A percentile compares a stretch with the other conserved stretches of the same genome.
phyloP scores from a whole-genome alignment of 2,888 invertebrate genomes.

The Seira musarum region DNA sequence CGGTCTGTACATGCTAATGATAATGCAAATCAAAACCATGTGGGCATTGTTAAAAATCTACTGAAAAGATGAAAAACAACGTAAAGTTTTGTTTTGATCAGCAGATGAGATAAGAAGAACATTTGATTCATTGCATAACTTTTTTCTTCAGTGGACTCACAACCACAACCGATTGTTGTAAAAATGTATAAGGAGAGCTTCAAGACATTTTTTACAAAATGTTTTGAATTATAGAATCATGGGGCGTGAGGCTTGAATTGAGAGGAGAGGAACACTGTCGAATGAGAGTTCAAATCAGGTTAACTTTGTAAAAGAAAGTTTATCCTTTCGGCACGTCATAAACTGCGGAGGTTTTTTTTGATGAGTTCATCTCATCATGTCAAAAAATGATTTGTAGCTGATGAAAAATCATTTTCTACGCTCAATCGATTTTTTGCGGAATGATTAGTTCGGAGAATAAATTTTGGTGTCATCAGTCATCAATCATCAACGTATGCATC shows the following conservation, averaged over 20 bases:
- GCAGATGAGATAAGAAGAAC: neutral
- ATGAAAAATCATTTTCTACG: neutral
- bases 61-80: neutral
- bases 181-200: neutral
- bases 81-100: too few relatives aligned
- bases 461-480: too few relatives aligned
- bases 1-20: neutral
- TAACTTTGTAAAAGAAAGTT: conserved; percentile 1
- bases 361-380: neutral
- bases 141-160: neutral
- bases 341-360: neutral
- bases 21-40: neutral
- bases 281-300: conserved; percentile 16
- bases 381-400: neutral
- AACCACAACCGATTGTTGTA: too few relatives aligned
- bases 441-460: too few relatives aligned
- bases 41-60: too few relatives aligned
- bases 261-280: neutral
- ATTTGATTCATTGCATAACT: neutral
- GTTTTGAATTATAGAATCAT: neutral
- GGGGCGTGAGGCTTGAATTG: too few relatives aligned
- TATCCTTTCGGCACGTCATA: neutral
- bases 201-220: neutral
- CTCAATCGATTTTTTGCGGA: neutral
- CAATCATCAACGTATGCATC: too few relatives aligned